phyloP scores from a whole-genome alignment of 2,888 invertebrate genomes.

The Heliconius aoede region DNA sequence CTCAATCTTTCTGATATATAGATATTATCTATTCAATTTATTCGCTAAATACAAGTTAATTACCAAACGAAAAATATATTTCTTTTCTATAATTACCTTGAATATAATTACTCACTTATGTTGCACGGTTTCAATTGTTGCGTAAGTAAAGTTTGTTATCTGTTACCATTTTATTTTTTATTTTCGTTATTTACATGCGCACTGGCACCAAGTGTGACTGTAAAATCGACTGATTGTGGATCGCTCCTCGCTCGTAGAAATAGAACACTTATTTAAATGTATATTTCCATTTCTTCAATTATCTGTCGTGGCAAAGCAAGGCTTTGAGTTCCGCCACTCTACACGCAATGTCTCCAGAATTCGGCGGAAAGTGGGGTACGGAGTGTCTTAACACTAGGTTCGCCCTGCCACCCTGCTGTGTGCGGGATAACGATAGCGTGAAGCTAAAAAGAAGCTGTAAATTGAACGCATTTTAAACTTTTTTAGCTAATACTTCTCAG shows the following conservation, averaged over 20 bases:
- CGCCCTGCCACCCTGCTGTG: too few relatives aligned
- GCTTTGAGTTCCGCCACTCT: too few relatives aligned
- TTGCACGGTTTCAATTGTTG: slow-evolving; percentile 4
- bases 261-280: too few relatives aligned
- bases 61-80: background rate
- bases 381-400: too few relatives aligned
- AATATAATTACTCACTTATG: slow-evolving; percentile 6
- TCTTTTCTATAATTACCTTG: slow-evolving; percentile 11
- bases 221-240: too few relatives aligned
- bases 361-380: too few relatives aligned
- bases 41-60: background rate
- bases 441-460: background rate
- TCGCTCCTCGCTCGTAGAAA: too few relatives aligned
- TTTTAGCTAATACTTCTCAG: background rate
- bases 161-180: background rate
- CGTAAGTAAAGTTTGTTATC: slow-evolving; percentile 1
- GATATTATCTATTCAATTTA: background rate
- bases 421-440: too few relatives aligned
- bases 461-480: background rate
- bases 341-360: too few relatives aligned
- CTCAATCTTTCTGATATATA: background rate
- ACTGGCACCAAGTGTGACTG: too few relatives aligned
- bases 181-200: background rate
- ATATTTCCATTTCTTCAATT: too few relatives aligned
- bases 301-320: too few relatives aligned